Evolutionary conservation across 30 jellyfish, hydroid and myxozoan genomes (phyloP).

Genomic region (Pelagia noctiluca): DNA sequence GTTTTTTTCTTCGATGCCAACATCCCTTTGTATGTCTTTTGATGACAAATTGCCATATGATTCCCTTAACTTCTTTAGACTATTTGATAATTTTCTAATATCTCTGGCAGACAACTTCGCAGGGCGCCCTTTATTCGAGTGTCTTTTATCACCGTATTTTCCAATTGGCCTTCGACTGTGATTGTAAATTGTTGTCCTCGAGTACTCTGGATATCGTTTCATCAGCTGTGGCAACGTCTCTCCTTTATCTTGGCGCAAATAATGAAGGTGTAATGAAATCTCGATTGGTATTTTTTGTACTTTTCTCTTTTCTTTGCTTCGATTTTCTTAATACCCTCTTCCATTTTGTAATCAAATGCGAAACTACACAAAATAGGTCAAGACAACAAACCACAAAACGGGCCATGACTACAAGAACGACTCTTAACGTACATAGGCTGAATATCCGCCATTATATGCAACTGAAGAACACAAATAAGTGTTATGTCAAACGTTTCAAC

Average conservation of each 20-base stretch:
- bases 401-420: neutral
- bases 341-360: neutral
- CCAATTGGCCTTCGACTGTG: constrained; percentile 35
- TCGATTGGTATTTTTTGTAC: constrained; percentile 5
- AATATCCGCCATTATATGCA: neutral
- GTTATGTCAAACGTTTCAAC: too few species aligned
- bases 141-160: constrained; percentile 1
- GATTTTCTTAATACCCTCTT: neutral
- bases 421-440: neutral
- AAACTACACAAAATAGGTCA: neutral
- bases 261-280: neutral
- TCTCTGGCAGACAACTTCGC: constrained; percentile 32
- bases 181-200: constrained; percentile 22
- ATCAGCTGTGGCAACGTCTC: constrained; percentile 35
- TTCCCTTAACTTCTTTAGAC: constrained; percentile 33
- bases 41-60: constrained; percentile 22
- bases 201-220: constrained; percentile 6
- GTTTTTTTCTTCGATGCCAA: constrained; percentile 22
- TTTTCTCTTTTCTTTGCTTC: constrained; percentile 14
- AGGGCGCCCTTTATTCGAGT: constrained; percentile 25
- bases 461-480: too few species aligned
- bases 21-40: constrained; percentile 21
- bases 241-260: constrained; percentile 20
- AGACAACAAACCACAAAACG: neutral
- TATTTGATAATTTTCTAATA: constrained; percentile 7